Evolutionary conservation across 2,888 invertebrate species (phyloP), one percentile per base, ranked within the genome.

Genomic region (Pinctada fucata): DNA sequence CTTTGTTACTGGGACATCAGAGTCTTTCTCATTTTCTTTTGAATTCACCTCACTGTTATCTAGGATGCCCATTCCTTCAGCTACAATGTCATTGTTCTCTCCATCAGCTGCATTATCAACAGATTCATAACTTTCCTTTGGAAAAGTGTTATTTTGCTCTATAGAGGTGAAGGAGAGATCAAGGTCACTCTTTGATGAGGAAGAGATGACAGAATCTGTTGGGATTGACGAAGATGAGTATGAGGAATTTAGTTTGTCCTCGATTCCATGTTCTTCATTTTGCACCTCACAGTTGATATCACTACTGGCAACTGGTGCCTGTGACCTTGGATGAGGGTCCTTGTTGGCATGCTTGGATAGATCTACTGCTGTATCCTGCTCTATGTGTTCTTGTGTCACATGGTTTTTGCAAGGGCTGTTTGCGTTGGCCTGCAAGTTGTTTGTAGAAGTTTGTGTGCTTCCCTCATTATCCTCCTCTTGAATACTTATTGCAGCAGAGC

Each of bases 201-300:
- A 74, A 49, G 74, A 74, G 3, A 74, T 74, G 66, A 66, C 58
- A 31, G 74, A 74, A 66, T 74, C 74, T 51, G 74, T 74, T 31
- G 74, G 74, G 45, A 74, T 74, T 16, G 74, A 74, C 50, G 74
- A 74, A 13, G 74, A 74, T 48, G 74, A 74, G 50, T 49, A 74
- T 2, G 74, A 74, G 5, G 74, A 74, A 50, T 74, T 63, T 13
- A 58, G 58, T 66, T 50, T 74, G 10, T 74, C 74, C 48, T 74
- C 66, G 48, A 50, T 47, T 51, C 66, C 63, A 50, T 74, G 50
- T 2, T 50, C n/a, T 8, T 48, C 65, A 49, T 10, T 66, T 31
- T 49, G 49, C 5, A 50, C 45, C 49, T 47, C 49, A n/a, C 49
- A 16, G 16, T 51, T 45, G 10, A 45, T 31, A 68, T 68, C 68